These are phyloP conservation scores for Chirona hameri DNA, from an alignment of 2,888 invertebrate species.

Conservation along the genomic window DNA sequence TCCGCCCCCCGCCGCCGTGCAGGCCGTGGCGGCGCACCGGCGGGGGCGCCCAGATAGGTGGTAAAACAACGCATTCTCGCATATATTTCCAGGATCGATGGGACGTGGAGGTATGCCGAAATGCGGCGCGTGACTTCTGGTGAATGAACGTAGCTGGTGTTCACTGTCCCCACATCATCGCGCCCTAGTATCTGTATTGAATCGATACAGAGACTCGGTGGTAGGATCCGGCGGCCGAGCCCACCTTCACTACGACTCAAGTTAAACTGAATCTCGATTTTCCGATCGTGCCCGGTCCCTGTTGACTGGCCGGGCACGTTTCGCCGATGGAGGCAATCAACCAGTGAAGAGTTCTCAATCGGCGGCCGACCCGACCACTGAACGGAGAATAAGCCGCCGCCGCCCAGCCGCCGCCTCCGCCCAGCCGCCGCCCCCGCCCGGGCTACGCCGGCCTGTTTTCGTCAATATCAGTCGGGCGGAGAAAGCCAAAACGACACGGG, in stretches of 20 bases:
- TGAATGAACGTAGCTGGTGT: not conserved
- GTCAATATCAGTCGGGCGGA: constrained; percentile 1
- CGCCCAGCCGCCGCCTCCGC: not conserved
- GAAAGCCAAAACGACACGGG: constrained; percentile 13
- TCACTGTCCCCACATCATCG: not conserved
- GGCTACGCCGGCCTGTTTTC: not conserved
- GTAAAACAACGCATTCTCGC: constrained; percentile 13
- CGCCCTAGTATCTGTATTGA: not conserved
- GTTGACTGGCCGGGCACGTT: not conserved
- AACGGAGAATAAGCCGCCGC: not conserved
- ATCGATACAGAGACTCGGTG: not conserved
- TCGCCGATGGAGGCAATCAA: not conserved
- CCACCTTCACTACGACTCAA: not conserved
- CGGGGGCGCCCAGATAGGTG: not conserved
- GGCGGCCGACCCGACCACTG: not conserved
- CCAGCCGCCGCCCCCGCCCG: not conserved
- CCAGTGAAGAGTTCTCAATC: not conserved
- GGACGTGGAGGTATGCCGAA: not conserved
- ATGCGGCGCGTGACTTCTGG: not conserved
- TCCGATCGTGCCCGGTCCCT: not conserved
- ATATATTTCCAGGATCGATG: not conserved
- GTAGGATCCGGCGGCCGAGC: not conserved
- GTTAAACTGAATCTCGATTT: not conserved
- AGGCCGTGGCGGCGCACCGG: not conserved
- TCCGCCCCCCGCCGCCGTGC: not conserved